Percentiles rank a stretch among this genome's conserved stretches.
Conservation (phyloP, 2,113 vertebrate genomes). For the Halichoeres trimaculatus region DNA sequence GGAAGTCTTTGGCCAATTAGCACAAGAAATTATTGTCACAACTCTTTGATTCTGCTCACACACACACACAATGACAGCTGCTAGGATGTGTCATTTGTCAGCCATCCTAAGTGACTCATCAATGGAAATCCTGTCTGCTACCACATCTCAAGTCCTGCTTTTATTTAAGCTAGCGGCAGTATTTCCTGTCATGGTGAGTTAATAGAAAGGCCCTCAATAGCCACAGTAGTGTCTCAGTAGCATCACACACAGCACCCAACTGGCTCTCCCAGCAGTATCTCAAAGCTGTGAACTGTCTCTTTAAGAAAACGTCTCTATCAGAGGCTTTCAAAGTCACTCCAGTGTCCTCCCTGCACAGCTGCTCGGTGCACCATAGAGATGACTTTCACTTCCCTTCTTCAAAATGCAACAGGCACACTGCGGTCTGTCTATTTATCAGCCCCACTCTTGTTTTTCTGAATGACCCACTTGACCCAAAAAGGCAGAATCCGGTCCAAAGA, state of each 20-base stretch:
- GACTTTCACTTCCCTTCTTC: conserved; percentile 71
- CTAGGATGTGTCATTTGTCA: conserved; percentile 14
- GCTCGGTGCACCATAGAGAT: conserved; percentile 58
- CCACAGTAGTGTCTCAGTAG: conserved; percentile 21
- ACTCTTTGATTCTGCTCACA: neutral
- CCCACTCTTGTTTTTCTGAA: conserved; percentile 52
- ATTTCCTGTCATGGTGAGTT: conserved; percentile 16
- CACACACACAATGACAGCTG: neutral
- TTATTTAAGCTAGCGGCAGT: conserved; percentile 2
- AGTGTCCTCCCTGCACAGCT: conserved; percentile 71
- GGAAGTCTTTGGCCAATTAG: neutral
- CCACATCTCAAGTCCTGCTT: conserved; percentile 9
- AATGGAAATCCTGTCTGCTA: conserved; percentile 10
- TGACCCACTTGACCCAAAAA: conserved; percentile 65
- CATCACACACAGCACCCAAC: conserved; percentile 6
- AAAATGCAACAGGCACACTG: conserved; percentile 63
- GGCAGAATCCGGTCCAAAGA: conserved; percentile 53
- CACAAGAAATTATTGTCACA: neutral
- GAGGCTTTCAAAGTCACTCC: conserved; percentile 52
- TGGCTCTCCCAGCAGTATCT: conserved; percentile 18
- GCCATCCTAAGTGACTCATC: neutral
- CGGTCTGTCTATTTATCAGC: conserved; percentile 58
- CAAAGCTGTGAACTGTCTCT: conserved; percentile 33
- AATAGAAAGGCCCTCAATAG: conserved; percentile 33
- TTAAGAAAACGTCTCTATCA: conserved; percentile 34